Evolutionary conservation across 2,888 invertebrate genomes (phyloP), one percentile per base, ranked within the genome.

Genomic region (Carabus problematicus): DNA sequence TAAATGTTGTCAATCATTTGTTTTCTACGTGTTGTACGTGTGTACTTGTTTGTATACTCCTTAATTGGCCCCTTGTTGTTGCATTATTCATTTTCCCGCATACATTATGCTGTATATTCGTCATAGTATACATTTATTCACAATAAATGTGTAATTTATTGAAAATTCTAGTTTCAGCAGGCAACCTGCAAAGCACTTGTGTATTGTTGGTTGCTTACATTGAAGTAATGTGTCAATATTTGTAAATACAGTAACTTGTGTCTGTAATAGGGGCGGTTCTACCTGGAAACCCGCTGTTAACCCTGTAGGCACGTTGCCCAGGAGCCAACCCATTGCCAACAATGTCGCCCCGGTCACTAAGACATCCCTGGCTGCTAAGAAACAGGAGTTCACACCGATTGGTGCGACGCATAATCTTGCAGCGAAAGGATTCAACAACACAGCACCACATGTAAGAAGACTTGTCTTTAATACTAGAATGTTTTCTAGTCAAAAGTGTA

Each of bases 231-330:
- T 29, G n/a, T n/a, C n/a, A n/a, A n/a, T 29, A n/a, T 49, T 12
- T 12, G 16, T 52, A 52, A 1, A 18, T 14, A 19, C 12, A 16
- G 19, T 19, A 16, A 64, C 71, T 69, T 70, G 64, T 59, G 66
- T 68, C 75, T 73, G 70, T 77, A 78, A 40, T 82, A 95, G 95
- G 80, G 95, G 95, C 72, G 94, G 93, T 63, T 88, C 90, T 75
- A 93, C 94, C 74, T 97, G 97, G 97, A 91, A 92, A 76, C 97
- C 97, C 52, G 83, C 89, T 74, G 95, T 97, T 71, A 91, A 92
- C 19, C 93, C 95, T 64, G 89, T 93, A 61, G 91, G 94, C 73
- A 87, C 86, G 75, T 82, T 90, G 75, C 89, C 91, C 45, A 84
- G 89, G 75, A 85, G 87, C 72, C 78, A 82, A 70, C 87, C 89